Evolutionary conservation across 2,797 vertebrate genomes (phyloP), one percentile per base, ranked within the genome.

Genomic region (Ctenopoma multispine): DNA sequence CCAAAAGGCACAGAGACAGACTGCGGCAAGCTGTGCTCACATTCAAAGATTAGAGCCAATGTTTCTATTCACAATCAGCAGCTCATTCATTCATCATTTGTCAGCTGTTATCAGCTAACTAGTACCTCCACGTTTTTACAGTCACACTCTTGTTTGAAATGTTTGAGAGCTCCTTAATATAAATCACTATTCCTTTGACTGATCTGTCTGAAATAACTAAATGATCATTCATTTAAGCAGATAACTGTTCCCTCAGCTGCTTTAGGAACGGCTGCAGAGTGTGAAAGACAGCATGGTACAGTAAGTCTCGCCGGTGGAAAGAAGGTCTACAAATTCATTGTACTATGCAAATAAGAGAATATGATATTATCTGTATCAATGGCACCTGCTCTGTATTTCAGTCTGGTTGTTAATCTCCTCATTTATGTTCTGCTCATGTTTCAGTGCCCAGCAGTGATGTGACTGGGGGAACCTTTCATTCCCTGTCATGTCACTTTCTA

Each of bases 351-450:
- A 58, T 9, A 4, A 41, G 20, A 50, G 1, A n/a, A n/a, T n/a
- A n/a, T 11, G 54, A 67, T 54, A 55, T 44, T 41, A 41, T 41
- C n/a, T n/a, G n/a, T n/a, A n/a, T n/a, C n/a, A 18, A 72, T 18
- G 72, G 40, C 20, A 38, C 34, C 15, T 21, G 47, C 53, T 72
- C 51, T 47, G 23, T 46, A 11, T 62, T 69, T 34, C 68, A 15
- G 20, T 46, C 48, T 2, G 0, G 6, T 14, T 5, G 0, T 63
- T 61, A 49, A 72, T 66, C 24, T 59, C 31, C 44, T 75, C 47
- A 38, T 69, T 72, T 17, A 23, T 27, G 59, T 55, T 69, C 56
- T 62, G 67, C 55, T 72, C 47, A 14, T 34, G 63, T 64, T 36
- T 57, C 13, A 4, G 21, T 7, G 34, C 9, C 31, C 29, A 17